Conservation (phyloP, 2,113 vertebrate genomes). For the Paraplagusia blochii region DNA sequence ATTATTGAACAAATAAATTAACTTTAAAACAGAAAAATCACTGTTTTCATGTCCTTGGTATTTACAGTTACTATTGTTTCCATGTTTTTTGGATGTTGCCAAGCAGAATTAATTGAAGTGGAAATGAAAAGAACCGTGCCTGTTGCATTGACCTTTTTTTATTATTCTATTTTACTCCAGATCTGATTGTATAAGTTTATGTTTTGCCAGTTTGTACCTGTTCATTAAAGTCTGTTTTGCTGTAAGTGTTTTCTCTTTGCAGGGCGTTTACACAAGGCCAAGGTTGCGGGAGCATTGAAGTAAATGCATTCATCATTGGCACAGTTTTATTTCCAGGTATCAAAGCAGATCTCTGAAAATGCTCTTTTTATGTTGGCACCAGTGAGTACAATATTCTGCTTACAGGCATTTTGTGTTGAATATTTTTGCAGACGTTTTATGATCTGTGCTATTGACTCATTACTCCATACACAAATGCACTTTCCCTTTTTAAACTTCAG, state of each 20-base stretch:
- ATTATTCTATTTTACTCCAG: too few relatives aligned
- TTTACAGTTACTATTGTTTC: constrained; percentile 59
- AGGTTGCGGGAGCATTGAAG: constrained; percentile 45
- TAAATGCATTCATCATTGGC: constrained; percentile 36
- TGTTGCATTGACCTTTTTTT: too few relatives aligned
- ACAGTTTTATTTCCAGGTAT: constrained; percentile 8
- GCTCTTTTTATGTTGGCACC: constrained; percentile 12
- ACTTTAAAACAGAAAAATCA: constrained; percentile 59
- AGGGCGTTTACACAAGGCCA: constrained; percentile 31
- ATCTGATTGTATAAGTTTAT: too few relatives aligned
- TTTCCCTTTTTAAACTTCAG: too few relatives aligned
- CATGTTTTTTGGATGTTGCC: too few relatives aligned
- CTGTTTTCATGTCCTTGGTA: constrained; percentile 71
- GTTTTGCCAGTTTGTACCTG: too few relatives aligned
- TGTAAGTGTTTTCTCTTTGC: constrained; percentile 11
- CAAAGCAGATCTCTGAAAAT: neutral
- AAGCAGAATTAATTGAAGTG: too few relatives aligned
- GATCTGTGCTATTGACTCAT: neutral
- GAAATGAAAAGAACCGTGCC: too few relatives aligned
- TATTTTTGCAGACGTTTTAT: neutral
- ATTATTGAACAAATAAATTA: constrained; percentile 49
- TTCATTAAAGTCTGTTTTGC: too few relatives aligned
- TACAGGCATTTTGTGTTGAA: constrained; percentile 13
- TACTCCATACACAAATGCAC: too few relatives aligned
- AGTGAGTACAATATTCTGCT: constrained; percentile 25